Evolutionary conservation across 2,888 invertebrate genomes (phyloP), one percentile per base, ranked within the genome.

Genomic region (Xestia ashworthii): DNA sequence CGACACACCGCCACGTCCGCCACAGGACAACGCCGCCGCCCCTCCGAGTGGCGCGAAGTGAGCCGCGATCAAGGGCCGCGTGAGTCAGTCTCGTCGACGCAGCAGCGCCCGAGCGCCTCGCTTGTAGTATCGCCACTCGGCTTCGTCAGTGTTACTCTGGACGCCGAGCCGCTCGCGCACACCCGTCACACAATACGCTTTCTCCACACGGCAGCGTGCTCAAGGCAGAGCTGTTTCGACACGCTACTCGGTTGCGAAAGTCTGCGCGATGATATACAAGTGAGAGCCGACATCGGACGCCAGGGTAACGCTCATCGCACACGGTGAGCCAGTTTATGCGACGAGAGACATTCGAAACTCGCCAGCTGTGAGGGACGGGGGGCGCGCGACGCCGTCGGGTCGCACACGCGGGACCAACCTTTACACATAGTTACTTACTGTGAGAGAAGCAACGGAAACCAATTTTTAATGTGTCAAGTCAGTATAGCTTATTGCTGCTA

Each of bases 391-490:
- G 96, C 96, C 95, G 95, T 92, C 94, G 93, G 91, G 92, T 93
- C 93, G 94, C 92, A 95, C 95, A 95, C 96, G 95, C 96, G 95
- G 95, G 94, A 94, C 83, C 93, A 93, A 94, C 92, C 93, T 94
- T 93, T 93, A 93, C 93, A 92, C 91, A 90, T 89, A 93, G 91
- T 94, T 93, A 94, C 93, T 95, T 94, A 92, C 93, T 93, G 91
- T 92, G 92, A 93, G 92, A 94, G 93, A 88, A 88, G 88, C 93
- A 91, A 94, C 93, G 92, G 93, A 95, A 95, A 96, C 92, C 96
- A 96, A 96, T 94, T 96, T 96, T 96, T 96, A 96, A 96, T 96
- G 96, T 96, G 96, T 96, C 96, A 96, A 94, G 96, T 96, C 95
- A 96, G 96, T 94, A 95, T 96, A 95, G 96, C 96, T 93, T 94